phyloP scores from a whole-genome alignment of 1,140 invertebrate genomes.

The Drosophila insularis region DNA sequence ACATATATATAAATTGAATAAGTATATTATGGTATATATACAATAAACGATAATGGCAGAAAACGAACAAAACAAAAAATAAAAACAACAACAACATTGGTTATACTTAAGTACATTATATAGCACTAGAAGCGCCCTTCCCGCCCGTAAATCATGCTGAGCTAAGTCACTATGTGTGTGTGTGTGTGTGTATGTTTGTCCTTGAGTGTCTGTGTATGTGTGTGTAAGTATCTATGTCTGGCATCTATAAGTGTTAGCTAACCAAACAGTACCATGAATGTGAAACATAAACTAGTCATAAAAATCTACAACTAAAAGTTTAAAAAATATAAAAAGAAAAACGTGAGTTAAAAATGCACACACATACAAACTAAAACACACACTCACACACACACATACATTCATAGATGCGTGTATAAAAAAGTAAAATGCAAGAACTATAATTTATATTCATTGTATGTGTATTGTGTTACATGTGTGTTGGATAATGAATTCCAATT shows the following conservation, averaged over 20 bases:
- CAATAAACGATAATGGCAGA: neutral
- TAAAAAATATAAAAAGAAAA: conserved; percentile 42
- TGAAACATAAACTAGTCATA: conserved; percentile 47
- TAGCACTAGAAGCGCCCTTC: neutral
- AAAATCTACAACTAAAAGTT: conserved; percentile 42
- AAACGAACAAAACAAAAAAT: no score
- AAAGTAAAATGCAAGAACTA: conserved; percentile 31
- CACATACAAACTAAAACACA: neutral
- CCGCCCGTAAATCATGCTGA: conserved; percentile 1
- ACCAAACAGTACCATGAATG: conserved; percentile 47
- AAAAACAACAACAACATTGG: neutral
- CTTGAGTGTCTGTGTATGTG: neutral
- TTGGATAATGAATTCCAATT: conserved; percentile 69
- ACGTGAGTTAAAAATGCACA: conserved; percentile 34
- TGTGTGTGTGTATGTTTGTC: neutral
- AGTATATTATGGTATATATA: conserved; percentile 7
- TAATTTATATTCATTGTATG: conserved; percentile 47
- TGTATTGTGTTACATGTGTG: conserved; percentile 57
- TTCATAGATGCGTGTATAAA: conserved; percentile 22
- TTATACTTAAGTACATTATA: neutral
- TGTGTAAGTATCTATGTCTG: neutral
- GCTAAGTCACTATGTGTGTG: neutral
- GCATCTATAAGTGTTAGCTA: conserved; percentile 11
- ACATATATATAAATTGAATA: conserved; percentile 5
- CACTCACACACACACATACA: conserved; percentile 1